Conservation (phyloP, 1,140 invertebrate genomes). For the Anoplolepis gracilipes region DNA sequence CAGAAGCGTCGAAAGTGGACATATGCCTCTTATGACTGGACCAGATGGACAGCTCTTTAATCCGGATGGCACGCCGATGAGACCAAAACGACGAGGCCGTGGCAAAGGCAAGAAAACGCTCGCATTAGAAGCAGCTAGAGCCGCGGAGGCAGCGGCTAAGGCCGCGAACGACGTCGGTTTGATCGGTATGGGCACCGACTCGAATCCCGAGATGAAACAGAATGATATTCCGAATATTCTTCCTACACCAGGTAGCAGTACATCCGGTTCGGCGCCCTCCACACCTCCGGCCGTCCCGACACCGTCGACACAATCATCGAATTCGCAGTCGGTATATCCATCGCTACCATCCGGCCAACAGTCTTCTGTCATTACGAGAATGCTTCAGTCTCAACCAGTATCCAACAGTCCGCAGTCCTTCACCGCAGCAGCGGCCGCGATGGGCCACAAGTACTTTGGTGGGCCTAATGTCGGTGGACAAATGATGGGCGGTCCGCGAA, state of each 20-base stretch:
- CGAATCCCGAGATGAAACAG: conserved; percentile 80
- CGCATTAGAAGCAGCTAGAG: conserved; percentile 85
- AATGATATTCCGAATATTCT: conserved; percentile 79
- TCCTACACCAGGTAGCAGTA: conserved; percentile 84
- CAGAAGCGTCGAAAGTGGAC: conserved; percentile 63
- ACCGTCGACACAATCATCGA: conserved; percentile 73
- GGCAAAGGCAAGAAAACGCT: conserved; percentile 87
- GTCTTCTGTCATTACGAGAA: conserved; percentile 88
- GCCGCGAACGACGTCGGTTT: conserved; percentile 71
- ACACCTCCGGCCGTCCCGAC: conserved; percentile 78
- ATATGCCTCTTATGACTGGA: conserved; percentile 73
- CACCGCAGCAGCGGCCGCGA: conserved; percentile 83
- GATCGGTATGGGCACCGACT: conserved; percentile 78
- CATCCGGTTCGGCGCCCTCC: conserved; percentile 83
- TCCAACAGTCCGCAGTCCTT: conserved; percentile 82
- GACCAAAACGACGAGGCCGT: conserved; percentile 85
- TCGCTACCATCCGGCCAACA: conserved; percentile 84
- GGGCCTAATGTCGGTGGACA: conserved; percentile 75
- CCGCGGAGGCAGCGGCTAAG: conserved; percentile 83
- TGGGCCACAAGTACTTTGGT: conserved; percentile 85
- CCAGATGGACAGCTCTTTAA: conserved; percentile 79
- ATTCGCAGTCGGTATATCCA: conserved; percentile 80
- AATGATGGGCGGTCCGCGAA: conserved; percentile 81
- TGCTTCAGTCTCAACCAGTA: conserved; percentile 87
- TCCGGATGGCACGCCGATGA: conserved; percentile 81